Conservation (phyloP, 2,888 invertebrate species). For the Caenorhabditis macrosperma region DNA sequence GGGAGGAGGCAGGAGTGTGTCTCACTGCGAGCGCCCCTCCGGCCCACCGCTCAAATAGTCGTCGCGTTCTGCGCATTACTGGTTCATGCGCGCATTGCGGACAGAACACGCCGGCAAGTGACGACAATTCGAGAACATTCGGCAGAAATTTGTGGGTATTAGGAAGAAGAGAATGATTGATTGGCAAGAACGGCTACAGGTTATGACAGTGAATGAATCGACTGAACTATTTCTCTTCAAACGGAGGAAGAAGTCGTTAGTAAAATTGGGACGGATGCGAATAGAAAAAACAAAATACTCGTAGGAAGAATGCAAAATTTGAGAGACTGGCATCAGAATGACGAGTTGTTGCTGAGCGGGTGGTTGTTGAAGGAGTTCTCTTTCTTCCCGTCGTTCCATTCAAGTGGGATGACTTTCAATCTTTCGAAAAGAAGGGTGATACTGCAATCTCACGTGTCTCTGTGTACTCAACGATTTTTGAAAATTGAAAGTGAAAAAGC, state of each 20-base stretch:
- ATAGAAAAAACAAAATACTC: too few species aligned
- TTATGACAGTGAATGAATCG: not conserved
- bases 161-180: not conserved
- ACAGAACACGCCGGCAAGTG: not conserved
- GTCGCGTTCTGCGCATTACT: constrained; percentile 14
- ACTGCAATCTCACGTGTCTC: not conserved
- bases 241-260: too few species aligned
- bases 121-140: constrained; percentile 18
- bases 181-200: not conserved
- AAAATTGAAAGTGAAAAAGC: constrained; percentile 22
- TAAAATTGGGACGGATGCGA: too few species aligned
- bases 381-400: too few species aligned
- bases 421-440: too few species aligned
- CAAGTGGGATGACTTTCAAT: too few species aligned
- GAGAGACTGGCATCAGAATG: too few species aligned
- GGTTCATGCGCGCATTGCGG: constrained; percentile 11
- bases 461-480: constrained; percentile 33
- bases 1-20: not conserved
- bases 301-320: too few species aligned
- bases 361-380: too few species aligned
- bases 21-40: constrained; percentile 2
- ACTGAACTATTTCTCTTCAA: not conserved
- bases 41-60: constrained; percentile 6
- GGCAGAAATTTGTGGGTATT: not conserved
- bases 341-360: too few species aligned